Evolutionary conservation across 2,888 invertebrate species (phyloP), one percentile per base, ranked within the genome.

Genomic region (Idaea straminata): DNA sequence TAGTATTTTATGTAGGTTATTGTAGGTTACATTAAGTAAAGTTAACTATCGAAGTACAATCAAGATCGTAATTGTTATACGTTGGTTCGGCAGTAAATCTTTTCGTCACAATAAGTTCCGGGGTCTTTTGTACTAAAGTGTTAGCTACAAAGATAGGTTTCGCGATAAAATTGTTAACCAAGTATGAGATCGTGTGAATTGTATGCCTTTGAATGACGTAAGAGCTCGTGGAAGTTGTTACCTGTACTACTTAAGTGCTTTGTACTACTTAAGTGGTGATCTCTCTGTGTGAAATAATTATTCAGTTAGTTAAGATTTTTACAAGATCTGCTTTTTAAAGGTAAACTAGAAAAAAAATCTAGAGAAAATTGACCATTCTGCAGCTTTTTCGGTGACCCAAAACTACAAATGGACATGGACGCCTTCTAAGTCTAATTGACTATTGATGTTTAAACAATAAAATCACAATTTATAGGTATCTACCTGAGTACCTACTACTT

Each of bases 41-140:
- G 58, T 58, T 59, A 59, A 34, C 25, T 25, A 59, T 59, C 10
- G 57, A 7, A 58, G 58, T 15, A 73, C 79, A 81, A 83, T 83
- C 81, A 80, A 71, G 72, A 73, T 72, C 76, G 76, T 85, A 84
- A 86, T 87, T 83, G 84, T 78, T 76, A 79, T 47, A 34, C 10
- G 10, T 83, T 79, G 78, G 83, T 82, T 83, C 77, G 75, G 80
- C 78, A 73, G 79, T 79, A 80, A 83, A 85, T 86, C 83, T 83
- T 85, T 84, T 77, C 74, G 75, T 81, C 69, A 75, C 72, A 80
- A 79, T 83, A 81, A 83, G 76, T 78, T 71, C 66, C 72, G 64
- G 72, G 65, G 69, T 79, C 83, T 79, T 84, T 87, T 88, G 84
- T 86, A 77, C 74, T 78, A 76, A 82, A 83, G 83, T 79, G 79